phyloP scores from a whole-genome alignment of 2,113 vertebrate genomes.

The Tor tambroides region DNA sequence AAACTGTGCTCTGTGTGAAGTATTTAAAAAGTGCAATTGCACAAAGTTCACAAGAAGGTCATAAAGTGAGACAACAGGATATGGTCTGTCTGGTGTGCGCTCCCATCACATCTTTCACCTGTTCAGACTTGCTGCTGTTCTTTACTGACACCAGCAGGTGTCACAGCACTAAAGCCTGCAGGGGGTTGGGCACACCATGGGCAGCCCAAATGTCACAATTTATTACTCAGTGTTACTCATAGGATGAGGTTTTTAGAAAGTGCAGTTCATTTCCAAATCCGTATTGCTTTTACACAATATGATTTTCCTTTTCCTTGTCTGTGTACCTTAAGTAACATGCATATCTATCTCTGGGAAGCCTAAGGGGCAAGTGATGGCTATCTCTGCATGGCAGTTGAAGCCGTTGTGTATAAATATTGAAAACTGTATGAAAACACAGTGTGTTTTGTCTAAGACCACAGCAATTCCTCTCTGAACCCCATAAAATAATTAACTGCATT shows the following conservation, averaged over 20 bases:
- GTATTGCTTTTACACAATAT: neutral
- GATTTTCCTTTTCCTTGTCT: neutral
- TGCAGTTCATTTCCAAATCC: neutral
- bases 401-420: no score
- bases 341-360: neutral
- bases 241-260: neutral
- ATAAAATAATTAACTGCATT: no score
- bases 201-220: neutral
- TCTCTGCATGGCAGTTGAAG: neutral
- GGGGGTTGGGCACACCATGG: neutral
- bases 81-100: constrained; percentile 68
- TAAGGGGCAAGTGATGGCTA: neutral
- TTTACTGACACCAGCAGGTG: constrained; percentile 76
- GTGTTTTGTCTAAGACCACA: no score
- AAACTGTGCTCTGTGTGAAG: neutral
- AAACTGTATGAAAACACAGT: no score
- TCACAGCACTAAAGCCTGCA: constrained; percentile 72
- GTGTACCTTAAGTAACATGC: neutral
- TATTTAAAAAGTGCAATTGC: neutral
- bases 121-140: constrained; percentile 67
- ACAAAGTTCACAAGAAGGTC: constrained; percentile 72
- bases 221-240: neutral
- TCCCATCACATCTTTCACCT: constrained; percentile 61
- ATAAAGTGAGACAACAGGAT: constrained; percentile 72
- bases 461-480: no score